Conservation (phyloP, 2,113 vertebrate genomes). For the Nycticryphes semicollaris region DNA sequence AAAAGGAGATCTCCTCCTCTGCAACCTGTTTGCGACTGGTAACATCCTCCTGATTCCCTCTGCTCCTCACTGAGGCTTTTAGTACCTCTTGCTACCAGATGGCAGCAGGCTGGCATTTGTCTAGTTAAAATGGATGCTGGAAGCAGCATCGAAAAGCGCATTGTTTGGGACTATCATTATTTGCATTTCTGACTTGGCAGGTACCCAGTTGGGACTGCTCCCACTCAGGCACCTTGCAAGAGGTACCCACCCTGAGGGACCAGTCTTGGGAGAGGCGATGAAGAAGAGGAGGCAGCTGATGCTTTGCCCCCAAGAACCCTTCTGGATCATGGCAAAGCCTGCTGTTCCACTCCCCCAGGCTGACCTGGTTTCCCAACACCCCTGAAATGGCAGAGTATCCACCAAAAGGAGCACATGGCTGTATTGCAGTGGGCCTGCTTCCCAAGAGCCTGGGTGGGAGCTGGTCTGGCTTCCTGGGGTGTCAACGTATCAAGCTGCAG, state of each 20-base stretch:
- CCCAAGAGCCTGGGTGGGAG: not conserved
- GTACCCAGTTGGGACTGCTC: not conserved
- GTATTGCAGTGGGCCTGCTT: not conserved
- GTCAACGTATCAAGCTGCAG: not conserved
- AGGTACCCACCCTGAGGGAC: not conserved
- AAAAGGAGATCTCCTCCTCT: constrained; percentile 3
- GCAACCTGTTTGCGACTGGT: not conserved
- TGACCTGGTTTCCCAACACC: not conserved
- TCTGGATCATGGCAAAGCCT: not conserved
- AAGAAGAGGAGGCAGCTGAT: not conserved
- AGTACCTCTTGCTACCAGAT: constrained; percentile 34
- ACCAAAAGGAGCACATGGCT: not conserved
- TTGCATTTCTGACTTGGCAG: constrained; percentile 21
- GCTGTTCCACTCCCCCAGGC: not conserved
- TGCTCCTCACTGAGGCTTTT: constrained; percentile 6
- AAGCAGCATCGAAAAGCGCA: not conserved
- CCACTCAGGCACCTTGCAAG: not conserved
- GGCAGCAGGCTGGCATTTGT: constrained; percentile 56
- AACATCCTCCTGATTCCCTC: not conserved
- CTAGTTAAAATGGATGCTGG: constrained; percentile 45
- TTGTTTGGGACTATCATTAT: constrained; percentile 27
- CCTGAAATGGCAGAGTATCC: not conserved
- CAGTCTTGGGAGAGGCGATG: not conserved
- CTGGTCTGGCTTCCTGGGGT: rapidly evolving
- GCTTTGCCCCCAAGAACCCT: not conserved